A percentile compares a stretch with the other conserved stretches of the same genome.
Evolutionary conservation across 1,140 invertebrate species (phyloP).

Genomic region (Drosophila sturtevanti): DNA sequence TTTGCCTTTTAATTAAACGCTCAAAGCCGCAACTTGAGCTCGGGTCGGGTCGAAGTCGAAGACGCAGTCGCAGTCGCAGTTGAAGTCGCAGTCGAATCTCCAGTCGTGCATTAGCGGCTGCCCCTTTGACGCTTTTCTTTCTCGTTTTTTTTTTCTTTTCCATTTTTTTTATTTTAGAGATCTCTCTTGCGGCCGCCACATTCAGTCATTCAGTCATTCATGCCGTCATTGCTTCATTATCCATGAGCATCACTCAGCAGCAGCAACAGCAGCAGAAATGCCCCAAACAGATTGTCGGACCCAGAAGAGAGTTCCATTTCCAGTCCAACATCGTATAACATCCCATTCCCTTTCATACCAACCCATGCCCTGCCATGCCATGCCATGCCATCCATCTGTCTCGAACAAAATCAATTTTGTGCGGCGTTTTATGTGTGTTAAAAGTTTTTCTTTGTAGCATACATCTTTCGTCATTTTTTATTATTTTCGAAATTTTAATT

Average conservation of each 20-base stretch:
- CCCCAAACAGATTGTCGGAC: constrained; percentile 32
- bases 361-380: constrained; percentile 21
- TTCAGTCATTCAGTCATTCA: constrained; percentile 54
- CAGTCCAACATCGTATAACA: not conserved
- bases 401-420: constrained; percentile 59
- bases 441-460: constrained; percentile 32
- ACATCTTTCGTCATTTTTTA: constrained; percentile 49
- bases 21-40: constrained; percentile 56
- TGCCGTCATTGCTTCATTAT: constrained; percentile 74
- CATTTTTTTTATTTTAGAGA: constrained; percentile 7
- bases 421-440: constrained; percentile 31
- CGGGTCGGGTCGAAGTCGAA: constrained; percentile 22
- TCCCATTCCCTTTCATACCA: constrained; percentile 26
- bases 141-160: constrained; percentile 5
- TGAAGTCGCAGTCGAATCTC: not conserved
- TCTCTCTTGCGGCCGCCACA: constrained; percentile 46
- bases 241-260: constrained; percentile 76
- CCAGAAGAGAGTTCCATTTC: constrained; percentile 12
- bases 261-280: constrained; percentile 1
- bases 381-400: constrained; percentile 34
- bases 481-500: constrained; percentile 46
- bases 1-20: constrained; percentile 72
- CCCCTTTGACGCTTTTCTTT: constrained; percentile 65
- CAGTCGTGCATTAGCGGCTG: constrained; percentile 37
- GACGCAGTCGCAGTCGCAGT: not conserved